Percentiles rank a stretch among this genome's conserved stretches.
phyloP scores from a whole-genome alignment of 2,113 vertebrate species.

The Trematocara stigmaticum region DNA sequence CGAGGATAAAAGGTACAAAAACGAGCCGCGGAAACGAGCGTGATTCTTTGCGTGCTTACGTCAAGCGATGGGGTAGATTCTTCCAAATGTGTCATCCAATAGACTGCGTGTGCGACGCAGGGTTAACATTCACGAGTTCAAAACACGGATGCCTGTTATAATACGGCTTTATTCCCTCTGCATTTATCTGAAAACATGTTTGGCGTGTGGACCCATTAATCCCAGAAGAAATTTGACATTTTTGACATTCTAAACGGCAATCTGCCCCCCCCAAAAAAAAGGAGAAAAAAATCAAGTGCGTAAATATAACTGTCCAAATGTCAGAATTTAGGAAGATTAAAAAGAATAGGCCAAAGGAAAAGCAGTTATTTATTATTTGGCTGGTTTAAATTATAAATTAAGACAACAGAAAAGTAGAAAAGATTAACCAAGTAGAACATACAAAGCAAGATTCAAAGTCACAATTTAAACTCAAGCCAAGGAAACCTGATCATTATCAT shows the following conservation, averaged over 20 bases:
- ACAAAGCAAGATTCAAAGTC: neutral
- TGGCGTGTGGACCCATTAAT: neutral
- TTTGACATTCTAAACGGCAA: neutral
- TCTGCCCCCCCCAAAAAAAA: fast-evolving
- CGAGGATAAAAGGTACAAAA: neutral
- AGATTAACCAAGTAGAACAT: neutral
- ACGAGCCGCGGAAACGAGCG: constrained; percentile 33
- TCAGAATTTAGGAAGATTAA: neutral
- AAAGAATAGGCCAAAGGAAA: neutral
- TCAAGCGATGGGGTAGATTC: constrained; percentile 56
- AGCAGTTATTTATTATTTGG: neutral
- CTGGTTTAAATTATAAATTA: neutral
- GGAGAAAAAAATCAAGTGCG: neutral
- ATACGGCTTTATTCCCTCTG: neutral
- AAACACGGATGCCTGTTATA: neutral
- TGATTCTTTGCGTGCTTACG: constrained; percentile 69
- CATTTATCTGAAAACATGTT: neutral
- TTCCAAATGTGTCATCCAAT: constrained; percentile 19
- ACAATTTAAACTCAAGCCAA: neutral
- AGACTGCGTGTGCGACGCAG: neutral
- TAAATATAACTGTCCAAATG: neutral
- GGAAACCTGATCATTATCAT: neutral
- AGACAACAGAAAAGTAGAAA: neutral
- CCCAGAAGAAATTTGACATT: neutral
- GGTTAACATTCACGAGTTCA: neutral